These are phyloP conservation scores for Penaeus chinensis DNA, from an alignment of 1,140 invertebrate genomes.

Conservation along the genomic window DNA sequence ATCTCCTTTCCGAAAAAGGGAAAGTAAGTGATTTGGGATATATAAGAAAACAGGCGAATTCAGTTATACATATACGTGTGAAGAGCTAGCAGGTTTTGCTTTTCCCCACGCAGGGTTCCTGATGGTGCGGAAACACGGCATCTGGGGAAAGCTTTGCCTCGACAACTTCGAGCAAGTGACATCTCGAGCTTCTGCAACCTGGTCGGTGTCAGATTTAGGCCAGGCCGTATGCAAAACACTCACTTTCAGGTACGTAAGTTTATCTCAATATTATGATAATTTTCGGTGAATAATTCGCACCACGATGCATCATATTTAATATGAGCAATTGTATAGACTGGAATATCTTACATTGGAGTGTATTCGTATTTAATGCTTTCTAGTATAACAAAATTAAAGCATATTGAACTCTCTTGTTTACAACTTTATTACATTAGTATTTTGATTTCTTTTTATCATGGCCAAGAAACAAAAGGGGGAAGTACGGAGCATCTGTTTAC, in stretches of 20 bases:
- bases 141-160: conserved; percentile 83
- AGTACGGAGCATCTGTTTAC: too few species aligned
- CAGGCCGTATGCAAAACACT: conserved; percentile 81
- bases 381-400: background rate
- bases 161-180: conserved; percentile 76
- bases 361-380: background rate
- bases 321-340: background rate
- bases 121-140: conserved; percentile 79
- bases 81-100: background rate
- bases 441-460: background rate
- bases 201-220: conserved; percentile 79
- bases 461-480: too few species aligned
- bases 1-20: too few species aligned
- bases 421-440: background rate
- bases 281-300: background rate
- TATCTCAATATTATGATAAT: background rate
- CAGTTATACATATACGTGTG: background rate
- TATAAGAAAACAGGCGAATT: too few species aligned
- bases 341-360: background rate
- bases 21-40: too few species aligned
- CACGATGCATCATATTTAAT: too few species aligned
- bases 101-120: conserved; percentile 73
- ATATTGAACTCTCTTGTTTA: background rate
- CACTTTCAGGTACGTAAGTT: conserved; percentile 79
- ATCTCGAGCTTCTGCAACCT: conserved; percentile 71